A percentile compares a stretch with the other conserved stretches of the same genome.
These are phyloP conservation scores for Notoglanidium macrostoma DNA, from an alignment of 2,797 vertebrate genomes.

Conservation along the genomic window DNA sequence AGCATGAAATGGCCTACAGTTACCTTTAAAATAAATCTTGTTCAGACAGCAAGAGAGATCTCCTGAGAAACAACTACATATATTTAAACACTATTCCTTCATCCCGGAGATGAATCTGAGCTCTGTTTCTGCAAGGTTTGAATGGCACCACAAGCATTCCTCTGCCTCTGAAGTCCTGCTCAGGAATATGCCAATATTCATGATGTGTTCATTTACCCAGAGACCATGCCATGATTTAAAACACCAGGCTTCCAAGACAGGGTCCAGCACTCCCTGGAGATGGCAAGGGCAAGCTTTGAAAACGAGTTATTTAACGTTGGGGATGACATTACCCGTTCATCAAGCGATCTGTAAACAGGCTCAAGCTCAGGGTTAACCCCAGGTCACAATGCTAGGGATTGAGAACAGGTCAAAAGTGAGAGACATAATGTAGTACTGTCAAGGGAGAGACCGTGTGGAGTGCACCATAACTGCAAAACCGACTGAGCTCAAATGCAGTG, in stretches of 20 bases:
- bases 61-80: slow-evolving; percentile 22
- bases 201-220: slow-evolving; percentile 52
- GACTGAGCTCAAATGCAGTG: slow-evolving; percentile 35
- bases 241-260: slow-evolving; percentile 39
- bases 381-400: slow-evolving; percentile 50
- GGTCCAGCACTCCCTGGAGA: slow-evolving; percentile 54
- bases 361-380: slow-evolving; percentile 50
- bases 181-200: slow-evolving; percentile 31
- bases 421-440: slow-evolving; percentile 11
- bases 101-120: slow-evolving; percentile 14
- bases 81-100: slow-evolving; percentile 31
- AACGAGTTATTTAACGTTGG: slow-evolving; percentile 57
- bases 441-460: slow-evolving; percentile 26
- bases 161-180: slow-evolving; percentile 34
- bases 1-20: slow-evolving; percentile 18
- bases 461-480: slow-evolving; percentile 47
- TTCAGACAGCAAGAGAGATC: slow-evolving; percentile 14
- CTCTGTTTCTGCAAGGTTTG: slow-evolving; percentile 24
- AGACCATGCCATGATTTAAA: slow-evolving; percentile 53
- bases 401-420: slow-evolving; percentile 52
- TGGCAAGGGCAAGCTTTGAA: slow-evolving; percentile 50
- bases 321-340: slow-evolving; percentile 59
- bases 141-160: slow-evolving; percentile 22
- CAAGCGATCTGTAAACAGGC: slow-evolving; percentile 48
- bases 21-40: slow-evolving; percentile 35